Evolutionary conservation across 2,797 vertebrate species (phyloP).

Genomic region (Phoebastria nigripes): DNA sequence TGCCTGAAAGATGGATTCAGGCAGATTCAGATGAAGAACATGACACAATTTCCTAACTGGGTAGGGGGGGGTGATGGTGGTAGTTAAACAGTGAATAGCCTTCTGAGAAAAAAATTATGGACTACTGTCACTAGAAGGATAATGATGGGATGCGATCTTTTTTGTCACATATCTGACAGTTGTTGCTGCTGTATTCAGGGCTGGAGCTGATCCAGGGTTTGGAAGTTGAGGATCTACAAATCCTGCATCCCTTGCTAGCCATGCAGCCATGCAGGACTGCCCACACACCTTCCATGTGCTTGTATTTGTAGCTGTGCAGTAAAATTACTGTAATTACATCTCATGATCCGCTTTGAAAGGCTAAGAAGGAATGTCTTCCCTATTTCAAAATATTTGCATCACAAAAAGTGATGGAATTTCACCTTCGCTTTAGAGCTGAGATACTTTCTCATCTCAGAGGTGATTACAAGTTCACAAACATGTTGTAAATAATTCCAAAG

Average conservation of each 20-base stretch:
- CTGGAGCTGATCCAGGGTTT: neutral
- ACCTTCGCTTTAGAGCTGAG: neutral
- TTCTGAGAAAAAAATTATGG: neutral
- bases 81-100: neutral
- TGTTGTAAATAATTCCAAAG: neutral
- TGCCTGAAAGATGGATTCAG: neutral
- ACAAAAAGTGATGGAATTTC: neutral
- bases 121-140: neutral
- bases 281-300: neutral
- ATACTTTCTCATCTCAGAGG: neutral
- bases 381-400: slow-evolving; percentile 41
- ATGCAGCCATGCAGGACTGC: neutral
- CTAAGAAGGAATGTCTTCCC: neutral
- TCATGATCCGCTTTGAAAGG: neutral
- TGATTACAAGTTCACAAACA: neutral
- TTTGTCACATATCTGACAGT: neutral
- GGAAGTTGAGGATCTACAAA: neutral
- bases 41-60: neutral
- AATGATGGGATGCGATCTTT: neutral
- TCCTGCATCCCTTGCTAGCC: neutral
- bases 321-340: slow-evolving; percentile 35
- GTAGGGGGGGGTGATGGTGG: no score
- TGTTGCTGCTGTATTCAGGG: neutral
- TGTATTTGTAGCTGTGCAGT: neutral
- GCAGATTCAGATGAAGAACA: neutral